These are phyloP conservation scores for Schizotus pectinicornis DNA, from an alignment of 2,888 invertebrate genomes.

Conservation along the genomic window DNA sequence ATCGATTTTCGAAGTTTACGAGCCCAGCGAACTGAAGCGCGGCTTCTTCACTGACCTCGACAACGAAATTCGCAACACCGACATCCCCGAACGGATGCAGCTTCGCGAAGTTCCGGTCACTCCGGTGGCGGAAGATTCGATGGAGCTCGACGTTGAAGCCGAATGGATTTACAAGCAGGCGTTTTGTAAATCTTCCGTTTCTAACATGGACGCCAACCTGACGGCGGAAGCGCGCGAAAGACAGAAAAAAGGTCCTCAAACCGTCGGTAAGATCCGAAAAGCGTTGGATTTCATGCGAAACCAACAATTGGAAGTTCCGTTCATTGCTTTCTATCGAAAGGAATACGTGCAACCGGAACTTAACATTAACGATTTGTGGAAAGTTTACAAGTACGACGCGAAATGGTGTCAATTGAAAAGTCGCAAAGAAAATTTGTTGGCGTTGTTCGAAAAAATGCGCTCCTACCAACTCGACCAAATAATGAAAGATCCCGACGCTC, in stretches of 20 bases:
- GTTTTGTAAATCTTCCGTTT: constrained; percentile 83
- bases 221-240: constrained; percentile 62
- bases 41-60: constrained; percentile 95
- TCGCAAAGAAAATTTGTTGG: constrained; percentile 81
- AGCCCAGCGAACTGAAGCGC: constrained; percentile 95
- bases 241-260: constrained; percentile 70
- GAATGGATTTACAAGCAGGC: constrained; percentile 97
- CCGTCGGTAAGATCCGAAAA: constrained; percentile 89
- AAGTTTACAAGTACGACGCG: constrained; percentile 94
- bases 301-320: constrained; percentile 95
- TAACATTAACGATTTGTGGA: constrained; percentile 95
- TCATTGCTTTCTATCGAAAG: constrained; percentile 98
- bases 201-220: constrained; percentile 73
- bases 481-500: constrained; percentile 82
- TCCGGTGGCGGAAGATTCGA: constrained; percentile 79
- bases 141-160: constrained; percentile 91
- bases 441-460: constrained; percentile 90
- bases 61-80: constrained; percentile 87
- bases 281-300: constrained; percentile 96
- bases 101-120: constrained; percentile 87
- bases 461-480: constrained; percentile 85
- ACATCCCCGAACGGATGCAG: constrained; percentile 92
- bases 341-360: constrained; percentile 96
- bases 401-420: constrained; percentile 92
- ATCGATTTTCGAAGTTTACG: constrained; percentile 93